A percentile compares a stretch with the other conserved stretches of the same genome.
Evolutionary conservation across 2,113 vertebrate species (phyloP).

Genomic region (Notothenia coriiceps): DNA sequence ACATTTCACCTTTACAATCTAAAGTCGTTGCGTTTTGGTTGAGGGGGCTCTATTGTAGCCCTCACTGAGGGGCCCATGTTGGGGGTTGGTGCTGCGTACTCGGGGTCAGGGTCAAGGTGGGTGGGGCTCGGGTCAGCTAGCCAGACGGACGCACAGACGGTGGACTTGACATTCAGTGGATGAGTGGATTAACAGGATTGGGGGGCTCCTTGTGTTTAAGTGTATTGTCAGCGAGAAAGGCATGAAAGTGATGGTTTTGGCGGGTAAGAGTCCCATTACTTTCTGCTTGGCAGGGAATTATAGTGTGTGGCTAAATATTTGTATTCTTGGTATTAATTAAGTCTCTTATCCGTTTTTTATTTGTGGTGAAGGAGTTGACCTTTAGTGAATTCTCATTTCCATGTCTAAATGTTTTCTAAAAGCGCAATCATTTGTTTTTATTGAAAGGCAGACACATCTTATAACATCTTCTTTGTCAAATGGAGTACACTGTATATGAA

Average conservation of each 20-base stretch:
- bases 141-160: slow-evolving; percentile 79
- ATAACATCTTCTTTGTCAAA: slow-evolving; percentile 15
- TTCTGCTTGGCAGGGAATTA: background rate
- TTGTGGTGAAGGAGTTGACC: background rate
- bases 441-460: slow-evolving; percentile 9
- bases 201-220: slow-evolving; percentile 43
- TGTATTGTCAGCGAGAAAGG: slow-evolving; percentile 42
- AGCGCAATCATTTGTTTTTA: slow-evolving; percentile 26
- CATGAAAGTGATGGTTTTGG: slow-evolving; percentile 49
- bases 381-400: slow-evolving; percentile 8
- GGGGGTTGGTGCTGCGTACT: slow-evolving; percentile 26
- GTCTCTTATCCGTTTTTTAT: slow-evolving; percentile 13
- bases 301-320: background rate
- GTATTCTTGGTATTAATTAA: slow-evolving; percentile 19
- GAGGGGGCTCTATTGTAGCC: slow-evolving; percentile 56
- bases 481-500: slow-evolving; percentile 2
- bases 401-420: background rate
- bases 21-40: slow-evolving; percentile 19
- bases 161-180: slow-evolving; percentile 82
- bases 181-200: slow-evolving; percentile 73
- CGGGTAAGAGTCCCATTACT: background rate
- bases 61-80: background rate
- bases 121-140: slow-evolving; percentile 67
- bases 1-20: slow-evolving; percentile 14
- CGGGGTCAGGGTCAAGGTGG: slow-evolving; percentile 77